phyloP scores from a whole-genome alignment of 2,113 vertebrate genomes.

The Zosterops hypoxanthus region DNA sequence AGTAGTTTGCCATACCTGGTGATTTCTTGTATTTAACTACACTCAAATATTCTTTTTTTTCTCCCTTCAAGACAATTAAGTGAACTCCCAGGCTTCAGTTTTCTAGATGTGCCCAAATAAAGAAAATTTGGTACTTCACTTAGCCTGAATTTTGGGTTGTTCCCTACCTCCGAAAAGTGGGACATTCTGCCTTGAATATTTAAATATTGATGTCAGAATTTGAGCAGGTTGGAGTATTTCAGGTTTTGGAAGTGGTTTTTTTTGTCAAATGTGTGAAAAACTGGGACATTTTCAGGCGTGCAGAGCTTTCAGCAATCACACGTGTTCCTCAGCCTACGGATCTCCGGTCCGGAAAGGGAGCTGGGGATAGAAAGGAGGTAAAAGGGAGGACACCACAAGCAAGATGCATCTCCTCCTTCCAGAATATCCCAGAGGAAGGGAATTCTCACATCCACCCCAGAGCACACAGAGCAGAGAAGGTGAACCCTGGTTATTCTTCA shows the following conservation, averaged over 20 bases:
- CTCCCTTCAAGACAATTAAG: background rate
- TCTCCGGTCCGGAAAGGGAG: background rate
- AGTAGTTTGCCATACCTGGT: background rate
- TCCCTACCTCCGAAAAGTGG: slow-evolving; percentile 23
- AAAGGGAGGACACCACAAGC: background rate
- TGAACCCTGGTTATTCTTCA: background rate
- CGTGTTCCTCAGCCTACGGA: slow-evolving; percentile 17
- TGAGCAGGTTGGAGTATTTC: slow-evolving; percentile 49
- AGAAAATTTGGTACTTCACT: background rate
- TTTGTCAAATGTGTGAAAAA: slow-evolving; percentile 58
- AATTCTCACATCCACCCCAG: background rate
- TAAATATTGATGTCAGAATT: slow-evolving; percentile 56
- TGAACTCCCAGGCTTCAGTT: background rate
- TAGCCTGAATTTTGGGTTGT: slow-evolving; percentile 3
- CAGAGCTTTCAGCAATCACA: slow-evolving; percentile 13
- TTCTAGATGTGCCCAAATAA: background rate
- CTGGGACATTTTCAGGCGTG: slow-evolving; percentile 35
- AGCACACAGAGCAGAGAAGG: background rate
- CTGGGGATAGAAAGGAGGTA: background rate
- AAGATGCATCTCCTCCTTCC: background rate
- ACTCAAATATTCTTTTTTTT: background rate
- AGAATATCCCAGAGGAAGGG: background rate
- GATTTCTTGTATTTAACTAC: background rate
- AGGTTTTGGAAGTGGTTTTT: slow-evolving; percentile 6
- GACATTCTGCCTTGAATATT: slow-evolving; percentile 25